phyloP scores from a whole-genome alignment of 2,113 vertebrate genomes.

The Struthio camelus region DNA sequence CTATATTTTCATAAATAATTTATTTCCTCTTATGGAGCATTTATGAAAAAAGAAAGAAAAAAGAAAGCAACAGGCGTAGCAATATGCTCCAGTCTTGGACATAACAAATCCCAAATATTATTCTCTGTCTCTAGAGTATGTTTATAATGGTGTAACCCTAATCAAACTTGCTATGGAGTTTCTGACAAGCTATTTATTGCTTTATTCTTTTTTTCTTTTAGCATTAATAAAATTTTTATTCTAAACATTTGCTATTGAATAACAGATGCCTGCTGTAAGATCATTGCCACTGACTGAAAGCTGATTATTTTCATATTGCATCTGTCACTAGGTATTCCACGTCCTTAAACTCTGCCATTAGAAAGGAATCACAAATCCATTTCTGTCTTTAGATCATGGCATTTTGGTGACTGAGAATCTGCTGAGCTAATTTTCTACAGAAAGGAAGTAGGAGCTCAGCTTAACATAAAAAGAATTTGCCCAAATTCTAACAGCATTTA shows the following conservation, averaged over 20 bases:
- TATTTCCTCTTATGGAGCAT: conserved; percentile 31
- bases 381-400: not conserved
- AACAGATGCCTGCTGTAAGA: conserved; percentile 51
- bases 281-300: conserved; percentile 51
- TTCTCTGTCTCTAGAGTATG: not conserved
- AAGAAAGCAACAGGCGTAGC: not conserved
- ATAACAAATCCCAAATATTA: conserved; percentile 20
- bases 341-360: not conserved
- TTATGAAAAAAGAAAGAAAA: conserved; percentile 44
- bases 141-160: not conserved
- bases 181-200: conserved; percentile 56
- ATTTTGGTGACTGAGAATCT: not conserved
- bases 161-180: conserved; percentile 23
- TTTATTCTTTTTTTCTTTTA: conserved; percentile 37
- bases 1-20: conserved; percentile 61
- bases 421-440: conserved; percentile 22
- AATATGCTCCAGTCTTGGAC: not conserved
- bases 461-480: not conserved
- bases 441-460: not conserved
- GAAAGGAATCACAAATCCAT: conserved; percentile 6
- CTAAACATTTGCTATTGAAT: conserved; percentile 52
- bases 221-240: conserved; percentile 54
- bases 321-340: conserved; percentile 10
- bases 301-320: conserved; percentile 64
- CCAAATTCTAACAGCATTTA: not conserved